Evolutionary conservation across 1,140 invertebrate species (phyloP), one percentile per base, ranked within the genome.

Genomic region (Leptinotarsa defecta): DNA sequence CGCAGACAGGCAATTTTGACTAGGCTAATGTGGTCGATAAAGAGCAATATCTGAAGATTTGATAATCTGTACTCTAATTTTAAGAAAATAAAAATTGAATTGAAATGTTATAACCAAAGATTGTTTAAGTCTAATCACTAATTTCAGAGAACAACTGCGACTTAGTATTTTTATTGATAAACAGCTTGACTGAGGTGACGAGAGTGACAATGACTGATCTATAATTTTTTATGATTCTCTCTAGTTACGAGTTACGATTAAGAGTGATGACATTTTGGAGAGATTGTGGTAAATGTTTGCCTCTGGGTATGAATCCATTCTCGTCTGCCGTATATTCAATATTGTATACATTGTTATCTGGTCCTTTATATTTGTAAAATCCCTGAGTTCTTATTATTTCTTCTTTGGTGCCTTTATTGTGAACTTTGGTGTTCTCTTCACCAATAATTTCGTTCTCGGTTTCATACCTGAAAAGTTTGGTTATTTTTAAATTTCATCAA

Each of bases 271-370:
- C 71, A 15, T 64, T 65, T 65, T 73, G 87, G n/a, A 87, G 87
- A 22, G 86, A 84, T 5, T 84, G 87, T 3, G 88, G 88, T 13
- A 89, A 78, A 80, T 87, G 86, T 15, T 78, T 20, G 8, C 86
- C 87, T 57, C 86, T 79, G 6, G 88, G 84, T 67, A 85, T 86
- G 81, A 89, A 90, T n/a, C 89, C 89, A 48, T 88, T 86, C 63
- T 88, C 86, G 71, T 89, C 89, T 6, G 89, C 89, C 22, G 87
- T 87, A 77, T 90, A 90, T 6, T 84, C 86, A 48, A 90, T 84
- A 4, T 84, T 84, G 68, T 89, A 87, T 24, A 86, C 78, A 4
- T 85, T 82, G 27, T 88, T 88, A 48, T 89, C 87, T 1, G 88
- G 85, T 27, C 88, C 88, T 4, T 86, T 87, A 79, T 90, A 90